These are phyloP conservation scores for Heliconius aoede DNA, from an alignment of 2,888 invertebrate genomes.

Conservation along the genomic window DNA sequence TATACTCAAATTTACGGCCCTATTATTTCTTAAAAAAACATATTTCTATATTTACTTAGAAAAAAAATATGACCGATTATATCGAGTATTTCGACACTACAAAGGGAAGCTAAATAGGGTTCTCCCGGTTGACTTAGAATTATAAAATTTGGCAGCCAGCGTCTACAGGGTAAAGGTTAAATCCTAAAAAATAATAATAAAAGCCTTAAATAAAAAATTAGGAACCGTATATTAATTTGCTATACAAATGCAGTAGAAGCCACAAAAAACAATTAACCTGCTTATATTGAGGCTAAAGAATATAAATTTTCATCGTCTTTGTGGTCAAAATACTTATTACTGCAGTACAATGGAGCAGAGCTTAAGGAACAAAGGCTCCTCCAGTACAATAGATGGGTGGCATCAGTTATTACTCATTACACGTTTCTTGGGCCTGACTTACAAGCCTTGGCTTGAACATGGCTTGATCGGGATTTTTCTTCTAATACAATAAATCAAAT, in stretches of 20 bases:
- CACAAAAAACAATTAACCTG: neutral
- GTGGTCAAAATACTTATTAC: constrained; percentile 28
- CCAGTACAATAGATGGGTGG: constrained; percentile 20
- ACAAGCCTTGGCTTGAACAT: neutral
- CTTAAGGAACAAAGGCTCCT: constrained; percentile 34
- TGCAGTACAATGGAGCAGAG: constrained; percentile 27
- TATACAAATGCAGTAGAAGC: neutral
- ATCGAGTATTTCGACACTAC: no score
- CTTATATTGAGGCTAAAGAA: neutral
- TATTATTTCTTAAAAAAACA: no score
- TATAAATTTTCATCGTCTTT: constrained; percentile 21
- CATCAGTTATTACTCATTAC: constrained; percentile 28
- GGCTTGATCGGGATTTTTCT: constrained; percentile 17
- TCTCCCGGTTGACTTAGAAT: no score
- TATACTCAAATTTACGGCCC: no score
- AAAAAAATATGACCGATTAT: no score
- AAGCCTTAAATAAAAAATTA: no score
- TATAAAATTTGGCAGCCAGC: no score
- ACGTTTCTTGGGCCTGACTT: constrained; percentile 12
- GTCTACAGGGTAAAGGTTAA: no score
- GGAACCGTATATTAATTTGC: neutral
- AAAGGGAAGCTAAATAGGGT: no score
- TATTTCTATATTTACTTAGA: no score
- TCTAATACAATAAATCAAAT: neutral
- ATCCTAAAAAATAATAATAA: no score